Evolutionary conservation across 2,797 vertebrate genomes (phyloP).

Genomic region (Syncerus caffer): DNA sequence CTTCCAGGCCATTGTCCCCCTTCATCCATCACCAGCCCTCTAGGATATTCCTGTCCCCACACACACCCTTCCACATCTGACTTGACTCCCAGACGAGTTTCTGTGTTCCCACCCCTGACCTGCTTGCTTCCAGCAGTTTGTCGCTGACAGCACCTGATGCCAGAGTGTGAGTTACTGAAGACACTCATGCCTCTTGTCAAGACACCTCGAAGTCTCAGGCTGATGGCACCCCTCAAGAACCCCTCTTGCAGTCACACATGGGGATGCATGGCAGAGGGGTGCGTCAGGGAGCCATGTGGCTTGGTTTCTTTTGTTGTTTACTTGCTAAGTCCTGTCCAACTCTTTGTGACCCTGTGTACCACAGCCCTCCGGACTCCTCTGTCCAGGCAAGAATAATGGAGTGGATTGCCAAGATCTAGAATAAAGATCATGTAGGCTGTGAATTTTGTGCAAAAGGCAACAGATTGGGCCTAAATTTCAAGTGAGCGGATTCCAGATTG

Average conservation of each 20-base stretch:
- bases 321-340: neutral
- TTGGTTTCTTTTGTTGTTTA: neutral
- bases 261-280: neutral
- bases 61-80: neutral
- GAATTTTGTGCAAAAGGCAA: neutral
- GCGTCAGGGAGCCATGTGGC: neutral
- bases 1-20: neutral
- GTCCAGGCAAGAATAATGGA: neutral
- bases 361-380: neutral
- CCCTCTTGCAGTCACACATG: neutral
- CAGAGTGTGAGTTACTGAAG: neutral
- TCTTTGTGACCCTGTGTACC: neutral
- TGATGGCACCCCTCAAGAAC: neutral
- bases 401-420: neutral
- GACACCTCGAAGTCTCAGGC: neutral
- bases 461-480: neutral
- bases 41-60: neutral
- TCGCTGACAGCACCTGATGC: fast-evolving
- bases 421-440: neutral
- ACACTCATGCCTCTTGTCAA: neutral
- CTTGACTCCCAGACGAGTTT: neutral
- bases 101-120: neutral
- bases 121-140: neutral
- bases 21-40: neutral
- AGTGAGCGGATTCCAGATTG: neutral